Evolutionary conservation across 2,797 vertebrate species (phyloP).

Genomic region (Lacerta agilis): DNA sequence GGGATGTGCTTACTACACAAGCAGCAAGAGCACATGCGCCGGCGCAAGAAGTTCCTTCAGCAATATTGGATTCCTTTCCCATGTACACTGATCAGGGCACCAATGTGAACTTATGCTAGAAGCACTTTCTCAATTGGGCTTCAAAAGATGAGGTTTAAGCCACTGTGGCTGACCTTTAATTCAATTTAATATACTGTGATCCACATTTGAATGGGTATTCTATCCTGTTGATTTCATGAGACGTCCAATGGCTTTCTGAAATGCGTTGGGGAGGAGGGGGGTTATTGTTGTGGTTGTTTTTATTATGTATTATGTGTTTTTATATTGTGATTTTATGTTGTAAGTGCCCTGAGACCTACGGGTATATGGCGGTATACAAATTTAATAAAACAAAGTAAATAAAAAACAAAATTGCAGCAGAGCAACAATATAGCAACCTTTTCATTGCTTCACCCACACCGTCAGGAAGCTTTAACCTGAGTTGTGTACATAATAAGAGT

Average conservation of each 20-base stretch:
- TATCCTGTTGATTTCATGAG: too few relatives aligned
- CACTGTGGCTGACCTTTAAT: background rate
- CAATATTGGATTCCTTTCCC: background rate
- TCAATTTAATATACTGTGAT: background rate
- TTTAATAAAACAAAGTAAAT: too few relatives aligned
- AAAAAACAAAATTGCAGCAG: too few relatives aligned
- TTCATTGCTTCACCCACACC: background rate
- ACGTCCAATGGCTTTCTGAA: too few relatives aligned
- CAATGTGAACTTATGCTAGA: background rate
- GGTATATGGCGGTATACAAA: too few relatives aligned
- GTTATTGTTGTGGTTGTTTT: too few relatives aligned
- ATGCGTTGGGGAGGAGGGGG: too few relatives aligned
- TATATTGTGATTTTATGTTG: too few relatives aligned
- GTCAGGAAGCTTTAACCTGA: background rate
- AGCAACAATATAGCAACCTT: too few relatives aligned
- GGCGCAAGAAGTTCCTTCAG: background rate
- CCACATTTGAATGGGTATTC: background rate
- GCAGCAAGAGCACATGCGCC: background rate
- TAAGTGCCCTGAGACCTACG: too few relatives aligned
- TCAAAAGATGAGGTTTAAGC: background rate
- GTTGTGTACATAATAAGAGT: background rate
- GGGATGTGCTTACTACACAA: background rate
- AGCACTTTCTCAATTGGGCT: background rate
- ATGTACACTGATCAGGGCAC: background rate
- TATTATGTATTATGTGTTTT: too few relatives aligned